Conservation (phyloP, 2,113 vertebrate species). For the Miniopterus natalensis region DNA sequence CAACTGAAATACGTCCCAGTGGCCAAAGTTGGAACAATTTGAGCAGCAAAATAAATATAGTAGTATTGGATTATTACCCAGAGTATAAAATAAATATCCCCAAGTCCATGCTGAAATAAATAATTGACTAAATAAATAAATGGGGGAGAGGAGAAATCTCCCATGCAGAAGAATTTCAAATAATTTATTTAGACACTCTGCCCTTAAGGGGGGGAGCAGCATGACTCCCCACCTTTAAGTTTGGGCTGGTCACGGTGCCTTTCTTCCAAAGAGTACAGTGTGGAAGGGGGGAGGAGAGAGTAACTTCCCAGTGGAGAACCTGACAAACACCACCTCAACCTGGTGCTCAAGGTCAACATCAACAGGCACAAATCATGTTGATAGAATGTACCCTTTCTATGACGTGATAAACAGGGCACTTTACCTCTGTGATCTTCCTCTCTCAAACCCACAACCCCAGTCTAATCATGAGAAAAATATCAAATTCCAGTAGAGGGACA, state of each 20-base stretch:
- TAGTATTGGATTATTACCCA: neutral
- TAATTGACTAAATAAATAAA: conserved; percentile 45
- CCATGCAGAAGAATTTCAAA: neutral
- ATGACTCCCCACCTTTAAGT: too few species aligned
- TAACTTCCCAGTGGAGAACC: neutral
- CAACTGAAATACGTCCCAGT: neutral
- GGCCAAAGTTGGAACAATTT: neutral
- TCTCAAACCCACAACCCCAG: neutral
- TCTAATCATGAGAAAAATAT: neutral
- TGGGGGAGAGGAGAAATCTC: neutral
- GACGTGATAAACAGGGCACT: neutral
- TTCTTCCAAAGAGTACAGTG: neutral
- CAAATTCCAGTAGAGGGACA: neutral
- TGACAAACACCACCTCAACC: neutral
- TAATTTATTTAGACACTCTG: neutral
- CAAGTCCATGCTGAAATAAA: neutral
- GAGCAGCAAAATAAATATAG: conserved; percentile 18
- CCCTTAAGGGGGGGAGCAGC: neutral
- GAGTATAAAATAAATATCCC: neutral
- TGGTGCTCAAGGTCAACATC: neutral
- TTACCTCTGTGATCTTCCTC: neutral
- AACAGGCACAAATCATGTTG: neutral
- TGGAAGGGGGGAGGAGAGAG: accelerated
- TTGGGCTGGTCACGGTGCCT: neutral
- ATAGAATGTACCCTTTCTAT: neutral